Evolutionary conservation across 2,888 invertebrate species (phyloP), one percentile per base, ranked within the genome.

Genomic region (Xanthia togata): DNA sequence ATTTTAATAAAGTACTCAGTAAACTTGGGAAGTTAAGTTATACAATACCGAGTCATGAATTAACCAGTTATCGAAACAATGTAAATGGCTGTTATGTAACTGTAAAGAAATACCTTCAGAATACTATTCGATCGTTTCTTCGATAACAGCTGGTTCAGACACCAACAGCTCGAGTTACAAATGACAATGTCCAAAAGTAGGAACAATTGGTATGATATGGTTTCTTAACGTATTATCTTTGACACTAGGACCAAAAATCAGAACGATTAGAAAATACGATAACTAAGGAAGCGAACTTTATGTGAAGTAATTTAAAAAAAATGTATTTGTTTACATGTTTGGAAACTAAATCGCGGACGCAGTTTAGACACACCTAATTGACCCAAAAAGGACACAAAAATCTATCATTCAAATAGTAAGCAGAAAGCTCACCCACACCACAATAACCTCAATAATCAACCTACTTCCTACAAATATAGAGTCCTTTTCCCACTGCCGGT

Each of bases 381-480:
- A 26, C 57, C 26, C 0, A 64, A 80, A 44, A 80, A 57, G 1
- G 12, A 80, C 50, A 59, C 41, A 0, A 64, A 65, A 81, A 53
- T 26, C 17, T 12, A 68, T 73, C 59, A 74, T 78, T 59, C 11
- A 72, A 69, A 82, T 81, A 82, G 78, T 77, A 83, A 84, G 20
- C 69, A 81, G 70, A 80, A 80, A 75, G 38, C 71, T 65, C 41
- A 65, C 23, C 23, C 23, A 70, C 44, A 63, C 44, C 63, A 70
- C 68, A 62, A 35, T 91, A 91, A 91, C 94, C 95, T 91, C 90
- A 79, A 95, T 93, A 87, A 73, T 64, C 92, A 90, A 93, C 94
- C 94, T 88, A 93, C 91, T 91, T 93, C 12, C 50, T 35, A 85
- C 83, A 70, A 76, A 82, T 86, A 91, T 91, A 94, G 92, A 91